Percentiles rank a stretch among this genome's conserved stretches.
phyloP scores from a whole-genome alignment of 2,888 invertebrate genomes.

The Gastracanthus pulcherrimus region DNA sequence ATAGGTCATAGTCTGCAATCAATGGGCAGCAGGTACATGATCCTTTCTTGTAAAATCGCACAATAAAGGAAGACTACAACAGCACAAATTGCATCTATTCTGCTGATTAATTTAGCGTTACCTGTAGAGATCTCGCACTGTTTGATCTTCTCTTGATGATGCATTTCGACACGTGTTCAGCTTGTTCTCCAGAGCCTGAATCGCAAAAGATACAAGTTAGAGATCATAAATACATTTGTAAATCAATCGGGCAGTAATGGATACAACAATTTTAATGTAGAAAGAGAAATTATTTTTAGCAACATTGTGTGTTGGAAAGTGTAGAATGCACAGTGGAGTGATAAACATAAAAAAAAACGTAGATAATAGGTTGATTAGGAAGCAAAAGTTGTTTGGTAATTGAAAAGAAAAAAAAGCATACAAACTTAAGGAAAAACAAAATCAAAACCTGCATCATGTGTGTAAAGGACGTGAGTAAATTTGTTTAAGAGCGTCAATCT shows the following conservation, averaged over 20 bases:
- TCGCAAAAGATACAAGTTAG: slow-evolving; percentile 38
- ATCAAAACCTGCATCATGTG: slow-evolving; percentile 71
- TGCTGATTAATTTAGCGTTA: slow-evolving; percentile 69
- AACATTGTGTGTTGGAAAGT: not conserved
- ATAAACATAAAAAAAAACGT: not conserved
- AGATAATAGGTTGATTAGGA: not conserved
- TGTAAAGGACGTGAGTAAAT: slow-evolving; percentile 56
- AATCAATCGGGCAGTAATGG: slow-evolving; percentile 46
- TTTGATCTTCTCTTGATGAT: slow-evolving; percentile 75
- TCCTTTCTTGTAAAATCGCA: slow-evolving; percentile 42
- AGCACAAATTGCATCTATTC: slow-evolving; percentile 40
- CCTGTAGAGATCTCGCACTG: slow-evolving; percentile 76
- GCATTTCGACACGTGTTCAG: slow-evolving; percentile 75
- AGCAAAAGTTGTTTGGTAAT: no score
- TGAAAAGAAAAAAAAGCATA: slow-evolving; percentile 25
- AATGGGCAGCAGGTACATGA: slow-evolving; percentile 50
- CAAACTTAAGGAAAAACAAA: slow-evolving; percentile 68
- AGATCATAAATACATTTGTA: not conserved
- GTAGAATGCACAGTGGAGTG: not conserved
- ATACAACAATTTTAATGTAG: not conserved
- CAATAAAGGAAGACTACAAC: slow-evolving; percentile 52
- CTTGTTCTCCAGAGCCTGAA: slow-evolving; percentile 75
- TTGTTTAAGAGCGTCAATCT: slow-evolving; percentile 48
- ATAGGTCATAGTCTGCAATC: slow-evolving; percentile 1
- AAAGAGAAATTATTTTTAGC: not conserved